Base-by-base conservation (phyloP, 2,113 vertebrate genomes). In the Oriolus oriolus region DNA sequence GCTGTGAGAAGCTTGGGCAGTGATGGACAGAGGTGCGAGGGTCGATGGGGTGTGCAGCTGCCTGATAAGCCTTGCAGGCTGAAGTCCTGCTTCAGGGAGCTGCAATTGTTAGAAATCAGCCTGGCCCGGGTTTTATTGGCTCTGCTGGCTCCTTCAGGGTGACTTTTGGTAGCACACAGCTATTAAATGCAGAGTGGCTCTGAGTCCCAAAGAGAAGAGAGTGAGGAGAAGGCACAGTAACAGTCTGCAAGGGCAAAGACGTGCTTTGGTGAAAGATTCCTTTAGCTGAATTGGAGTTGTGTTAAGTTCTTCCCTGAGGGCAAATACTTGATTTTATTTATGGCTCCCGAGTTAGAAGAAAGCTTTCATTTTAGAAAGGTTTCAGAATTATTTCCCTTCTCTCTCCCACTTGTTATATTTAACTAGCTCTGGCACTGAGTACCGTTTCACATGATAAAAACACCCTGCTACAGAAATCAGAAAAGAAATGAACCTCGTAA, bases 281-380 rank as follows among this genome's bases (percentile, higher is more conserved):
- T 95, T 56, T 13, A 80, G 79, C 87, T 85, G 70, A 73, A 65
- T 16, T 56, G 33, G 42, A 85, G 69, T 56, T 80, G 53, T 88
- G 85, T 69, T 71, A 91, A 80, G 24, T 42, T 96, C 57, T 91
- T 85, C 66, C 89, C 93, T 45, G 45, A 65, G 81, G 89, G 81
- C 65, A 85, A 93, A 93, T 92, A 82, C 70, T 94, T 94, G 69
- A 69, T 92, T 96, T 95, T 89, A 95, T 94, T 95, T 96, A 87
- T 87, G 89, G 44, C 65, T 94, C 49, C 73, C 17, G 73, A 93
- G 60, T 42, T 89, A 69, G 64, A 84, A 89, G 77, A 93, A 89
- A 91, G 50, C 61, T 47, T 97, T 93, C 50, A 35, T 82, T 96
- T 95, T 63, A 33, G 16, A 75, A 53, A 69, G 71, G 61, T 66